These are phyloP conservation scores for Cherax destructor DNA, from an alignment of 1,140 invertebrate species.

Conservation along the genomic window DNA sequence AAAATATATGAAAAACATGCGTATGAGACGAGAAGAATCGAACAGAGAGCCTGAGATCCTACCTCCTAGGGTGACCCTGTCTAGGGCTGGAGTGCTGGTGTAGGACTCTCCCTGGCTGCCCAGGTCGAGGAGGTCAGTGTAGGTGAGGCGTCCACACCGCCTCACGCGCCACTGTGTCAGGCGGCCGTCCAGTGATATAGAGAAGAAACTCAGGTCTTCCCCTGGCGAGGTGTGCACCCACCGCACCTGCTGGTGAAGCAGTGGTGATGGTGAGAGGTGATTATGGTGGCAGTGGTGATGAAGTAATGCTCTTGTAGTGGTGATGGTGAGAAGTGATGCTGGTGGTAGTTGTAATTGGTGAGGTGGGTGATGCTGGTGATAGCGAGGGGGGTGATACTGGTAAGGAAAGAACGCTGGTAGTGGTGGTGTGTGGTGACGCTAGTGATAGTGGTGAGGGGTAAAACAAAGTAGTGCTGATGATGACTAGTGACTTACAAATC, in stretches of 20 bases:
- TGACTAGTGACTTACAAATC: no score
- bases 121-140: constrained; percentile 5
- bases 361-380: no score
- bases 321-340: no score
- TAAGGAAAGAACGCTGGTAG: no score
- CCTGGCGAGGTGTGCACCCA: constrained; percentile 24
- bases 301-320: not conserved
- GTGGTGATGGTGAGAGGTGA: not conserved
- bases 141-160: not conserved
- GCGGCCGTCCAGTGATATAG: constrained; percentile 30
- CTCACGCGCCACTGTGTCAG: constrained; percentile 37
- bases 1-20: no score
- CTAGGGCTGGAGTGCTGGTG: not conserved
- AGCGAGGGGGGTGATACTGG: no score
- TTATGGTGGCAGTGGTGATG: no score
- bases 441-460: no score
- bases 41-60: not conserved
- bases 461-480: no score
- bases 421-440: no score
- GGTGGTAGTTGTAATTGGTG: no score
- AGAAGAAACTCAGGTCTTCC: constrained; percentile 34
- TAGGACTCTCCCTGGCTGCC: not conserved
- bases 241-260: constrained; percentile 3
- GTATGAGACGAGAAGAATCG: no score
- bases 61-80: not conserved